Percentiles rank a stretch among this genome's conserved stretches.
These are phyloP conservation scores for Latrodectus geometricus DNA, from an alignment of 1,140 invertebrate genomes.

Conservation along the genomic window DNA sequence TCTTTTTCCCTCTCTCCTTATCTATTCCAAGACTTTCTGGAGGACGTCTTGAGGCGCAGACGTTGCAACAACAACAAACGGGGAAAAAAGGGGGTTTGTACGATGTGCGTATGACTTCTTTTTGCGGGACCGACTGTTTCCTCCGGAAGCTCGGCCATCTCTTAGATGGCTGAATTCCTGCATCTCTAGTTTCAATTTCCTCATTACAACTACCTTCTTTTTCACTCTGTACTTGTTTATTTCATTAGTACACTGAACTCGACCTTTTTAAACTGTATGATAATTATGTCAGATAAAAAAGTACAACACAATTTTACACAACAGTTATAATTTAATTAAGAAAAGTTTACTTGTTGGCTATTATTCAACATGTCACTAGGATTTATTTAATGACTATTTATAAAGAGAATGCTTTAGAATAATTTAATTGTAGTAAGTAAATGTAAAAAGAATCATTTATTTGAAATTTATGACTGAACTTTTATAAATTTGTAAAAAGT, in stretches of 20 bases:
- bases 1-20: neutral
- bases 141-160: conserved; percentile 11
- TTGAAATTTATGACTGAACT: no score
- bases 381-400: no score
- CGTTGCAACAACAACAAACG: conserved; percentile 24
- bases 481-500: no score
- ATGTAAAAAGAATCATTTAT: no score
- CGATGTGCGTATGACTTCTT: neutral
- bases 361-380: no score
- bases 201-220: neutral
- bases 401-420: no score
- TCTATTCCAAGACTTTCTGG: conserved; percentile 12
- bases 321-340: no score
- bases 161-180: neutral
- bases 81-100: conserved; percentile 16
- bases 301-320: no score
- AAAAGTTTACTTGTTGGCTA: no score
- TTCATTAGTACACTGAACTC: neutral
- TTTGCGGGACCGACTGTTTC: neutral
- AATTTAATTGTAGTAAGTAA: no score
- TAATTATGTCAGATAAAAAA: no score
- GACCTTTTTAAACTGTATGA: no score
- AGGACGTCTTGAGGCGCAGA: neutral
- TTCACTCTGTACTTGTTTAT: neutral
- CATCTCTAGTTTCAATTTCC: neutral